These are phyloP conservation scores for Diplodus puntazzo DNA, from an alignment of 2,797 vertebrate species.

Conservation along the genomic window DNA sequence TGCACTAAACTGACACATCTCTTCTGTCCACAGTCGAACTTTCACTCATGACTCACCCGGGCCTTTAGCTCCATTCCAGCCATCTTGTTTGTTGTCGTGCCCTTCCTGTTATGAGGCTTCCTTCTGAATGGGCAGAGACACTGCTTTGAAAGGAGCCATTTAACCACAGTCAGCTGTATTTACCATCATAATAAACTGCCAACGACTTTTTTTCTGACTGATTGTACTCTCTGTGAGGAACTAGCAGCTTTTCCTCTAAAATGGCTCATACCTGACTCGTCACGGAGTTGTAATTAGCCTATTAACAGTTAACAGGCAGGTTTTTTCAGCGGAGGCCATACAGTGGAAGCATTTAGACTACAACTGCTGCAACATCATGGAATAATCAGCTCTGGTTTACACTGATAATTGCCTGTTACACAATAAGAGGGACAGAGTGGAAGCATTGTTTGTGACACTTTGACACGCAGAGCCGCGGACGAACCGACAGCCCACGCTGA, in stretches of 20 bases:
- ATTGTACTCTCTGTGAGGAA: slow-evolving; percentile 38
- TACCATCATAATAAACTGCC: slow-evolving; percentile 45
- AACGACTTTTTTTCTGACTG: slow-evolving; percentile 32
- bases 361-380: slow-evolving; percentile 61
- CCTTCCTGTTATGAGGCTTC: slow-evolving; percentile 11
- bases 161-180: slow-evolving; percentile 42
- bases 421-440: slow-evolving; percentile 64
- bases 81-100: slow-evolving; percentile 19
- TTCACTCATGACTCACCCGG: slow-evolving; percentile 12
- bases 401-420: slow-evolving; percentile 77
- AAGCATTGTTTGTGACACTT: slow-evolving; percentile 77
- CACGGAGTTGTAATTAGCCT: slow-evolving; percentile 79
- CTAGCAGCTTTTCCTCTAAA: slow-evolving; percentile 62
- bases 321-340: slow-evolving; percentile 61
- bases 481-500: slow-evolving; percentile 59
- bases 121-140: slow-evolving; percentile 24
- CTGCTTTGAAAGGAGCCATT: slow-evolving; percentile 53
- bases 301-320: slow-evolving; percentile 62
- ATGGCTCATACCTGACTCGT: slow-evolving; percentile 61
- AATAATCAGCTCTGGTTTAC: slow-evolving; percentile 68
- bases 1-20: too few species aligned
- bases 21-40: background rate
- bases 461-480: slow-evolving; percentile 48
- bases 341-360: slow-evolving; percentile 63
- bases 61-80: background rate